A percentile compares a stretch with the other conserved stretches of the same genome.
Conservation (phyloP, 2,888 invertebrate genomes). For the Sarcophaga subvicina region DNA sequence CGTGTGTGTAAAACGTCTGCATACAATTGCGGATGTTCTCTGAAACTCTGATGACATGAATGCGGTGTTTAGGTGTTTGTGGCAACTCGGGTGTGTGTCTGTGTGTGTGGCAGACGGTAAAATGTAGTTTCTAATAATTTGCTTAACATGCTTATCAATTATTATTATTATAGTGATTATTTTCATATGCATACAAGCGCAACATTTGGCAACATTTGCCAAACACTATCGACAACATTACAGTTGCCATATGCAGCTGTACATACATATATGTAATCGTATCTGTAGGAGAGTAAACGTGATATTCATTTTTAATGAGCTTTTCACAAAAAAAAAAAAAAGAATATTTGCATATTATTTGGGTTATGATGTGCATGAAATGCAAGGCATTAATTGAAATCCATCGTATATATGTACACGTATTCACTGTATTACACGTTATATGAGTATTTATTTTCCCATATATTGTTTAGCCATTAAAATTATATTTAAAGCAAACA, state of each 20-base stretch:
- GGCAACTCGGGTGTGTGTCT: constrained; percentile 2
- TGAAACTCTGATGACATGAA: constrained; percentile 13
- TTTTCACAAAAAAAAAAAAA: constrained; percentile 11
- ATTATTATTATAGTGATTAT: constrained; percentile 59
- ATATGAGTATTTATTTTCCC: not conserved
- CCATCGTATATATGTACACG: not conserved
- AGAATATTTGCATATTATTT: constrained; percentile 65
- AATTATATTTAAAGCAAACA: not conserved
- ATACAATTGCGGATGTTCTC: constrained; percentile 8
- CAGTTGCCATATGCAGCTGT: too few relatives aligned
- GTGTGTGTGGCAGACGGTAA: not conserved
- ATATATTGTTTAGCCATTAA: not conserved
- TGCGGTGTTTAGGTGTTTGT: not conserved
- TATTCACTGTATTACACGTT: not conserved
- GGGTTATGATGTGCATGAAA: constrained; percentile 63
- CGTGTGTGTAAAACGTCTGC: not conserved
- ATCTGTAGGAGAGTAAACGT: constrained; percentile 38
- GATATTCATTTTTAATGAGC: constrained; percentile 70
- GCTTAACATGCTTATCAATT: constrained; percentile 71
- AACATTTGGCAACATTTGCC: not conserved
- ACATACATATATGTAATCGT: too few relatives aligned
- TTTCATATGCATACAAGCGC: constrained; percentile 39
- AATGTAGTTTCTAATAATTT: constrained; percentile 71
- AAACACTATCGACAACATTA: constrained; percentile 23
- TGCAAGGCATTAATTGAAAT: constrained; percentile 45